Conservation (phyloP, 2,797 vertebrate genomes). For the Tachyglossus aculeatus region DNA sequence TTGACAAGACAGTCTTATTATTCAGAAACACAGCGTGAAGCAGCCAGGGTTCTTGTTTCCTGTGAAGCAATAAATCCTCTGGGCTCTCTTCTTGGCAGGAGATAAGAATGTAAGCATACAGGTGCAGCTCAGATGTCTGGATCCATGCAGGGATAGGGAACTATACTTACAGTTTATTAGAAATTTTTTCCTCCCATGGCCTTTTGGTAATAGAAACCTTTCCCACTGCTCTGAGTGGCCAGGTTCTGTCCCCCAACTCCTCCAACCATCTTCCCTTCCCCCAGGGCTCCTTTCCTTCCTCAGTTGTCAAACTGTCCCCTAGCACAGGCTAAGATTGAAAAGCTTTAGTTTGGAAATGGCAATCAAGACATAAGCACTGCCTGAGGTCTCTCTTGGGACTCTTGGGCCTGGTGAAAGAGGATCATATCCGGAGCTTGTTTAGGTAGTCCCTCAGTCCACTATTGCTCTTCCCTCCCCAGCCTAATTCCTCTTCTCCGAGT, state of each 20-base stretch:
- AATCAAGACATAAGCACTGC: too few relatives aligned
- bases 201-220: slow-evolving; percentile 17
- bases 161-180: slow-evolving; percentile 5
- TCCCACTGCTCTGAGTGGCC: neutral
- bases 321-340: too few relatives aligned
- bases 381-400: too few relatives aligned
- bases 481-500: neutral
- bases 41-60: neutral
- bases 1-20: neutral
- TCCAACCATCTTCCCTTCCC: neutral
- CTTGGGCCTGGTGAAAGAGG: too few relatives aligned
- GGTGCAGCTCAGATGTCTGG: slow-evolving; percentile 6
- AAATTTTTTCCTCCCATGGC: neutral
- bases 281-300: neutral
- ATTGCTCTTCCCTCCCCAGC: too few relatives aligned
- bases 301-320: too few relatives aligned
- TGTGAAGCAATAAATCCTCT: slow-evolving; percentile 13
- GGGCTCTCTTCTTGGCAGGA: neutral
- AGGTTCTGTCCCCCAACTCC: neutral
- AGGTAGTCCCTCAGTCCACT: too few relatives aligned
- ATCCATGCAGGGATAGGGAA: neutral
- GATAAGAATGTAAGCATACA: slow-evolving; percentile 5
- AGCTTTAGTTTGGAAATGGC: too few relatives aligned
- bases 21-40: slow-evolving; percentile 1
- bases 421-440: too few relatives aligned